phyloP scores from a whole-genome alignment of 2,113 vertebrate genomes.

The Apus apus region DNA sequence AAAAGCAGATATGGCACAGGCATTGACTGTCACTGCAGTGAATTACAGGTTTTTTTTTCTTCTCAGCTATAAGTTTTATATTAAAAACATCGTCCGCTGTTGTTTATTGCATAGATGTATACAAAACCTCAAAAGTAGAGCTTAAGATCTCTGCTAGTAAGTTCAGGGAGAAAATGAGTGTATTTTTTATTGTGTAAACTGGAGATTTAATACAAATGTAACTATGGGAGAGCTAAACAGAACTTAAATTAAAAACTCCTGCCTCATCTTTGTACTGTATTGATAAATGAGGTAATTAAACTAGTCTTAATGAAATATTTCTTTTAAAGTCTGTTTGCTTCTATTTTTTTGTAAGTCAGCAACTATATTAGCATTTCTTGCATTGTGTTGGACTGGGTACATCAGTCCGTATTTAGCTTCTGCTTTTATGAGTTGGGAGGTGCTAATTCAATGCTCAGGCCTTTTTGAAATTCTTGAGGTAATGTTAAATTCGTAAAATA shows the following conservation, averaged over 20 bases:
- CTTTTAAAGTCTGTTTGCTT: not conserved
- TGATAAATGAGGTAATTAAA: conserved; percentile 7
- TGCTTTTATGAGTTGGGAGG: not conserved
- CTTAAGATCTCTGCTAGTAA: not conserved
- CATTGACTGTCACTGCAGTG: not conserved
- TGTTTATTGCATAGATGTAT: not conserved
- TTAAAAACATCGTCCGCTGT: not conserved
- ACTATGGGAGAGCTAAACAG: not conserved
- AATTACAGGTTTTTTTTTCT: not conserved
- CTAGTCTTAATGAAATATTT: not conserved
- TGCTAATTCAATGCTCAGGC: not conserved
- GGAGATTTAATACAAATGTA: not conserved
- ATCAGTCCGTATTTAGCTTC: not conserved
- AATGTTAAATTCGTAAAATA: not conserved
- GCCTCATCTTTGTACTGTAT: not conserved
- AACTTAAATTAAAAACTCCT: not conserved
- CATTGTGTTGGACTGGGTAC: not conserved
- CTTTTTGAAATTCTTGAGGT: not conserved
- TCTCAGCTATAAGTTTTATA: not conserved
- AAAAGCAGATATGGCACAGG: not conserved
- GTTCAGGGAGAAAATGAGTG: not conserved
- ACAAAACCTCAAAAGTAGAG: not conserved
- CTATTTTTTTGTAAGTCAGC: not conserved
- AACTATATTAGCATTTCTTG: not conserved
- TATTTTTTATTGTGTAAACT: not conserved